Base-by-base conservation (phyloP, 2,113 vertebrate species). In the Phalacrocorax pelagicus region DNA sequence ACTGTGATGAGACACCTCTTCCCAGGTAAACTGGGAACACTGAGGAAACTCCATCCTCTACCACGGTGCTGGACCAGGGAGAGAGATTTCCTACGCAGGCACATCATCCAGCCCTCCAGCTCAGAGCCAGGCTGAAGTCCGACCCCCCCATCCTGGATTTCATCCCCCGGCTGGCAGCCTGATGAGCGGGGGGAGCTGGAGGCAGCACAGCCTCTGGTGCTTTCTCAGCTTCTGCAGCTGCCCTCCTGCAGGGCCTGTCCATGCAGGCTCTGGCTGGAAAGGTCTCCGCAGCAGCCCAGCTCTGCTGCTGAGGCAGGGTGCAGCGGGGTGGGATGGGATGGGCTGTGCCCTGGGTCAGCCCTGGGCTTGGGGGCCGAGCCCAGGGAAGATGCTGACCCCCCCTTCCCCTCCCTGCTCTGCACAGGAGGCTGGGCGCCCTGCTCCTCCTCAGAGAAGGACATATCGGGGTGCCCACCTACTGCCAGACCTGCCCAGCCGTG, bases 1-100 rank as follows among this genome's bases (percentile, higher is more conserved):
- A 63, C n/a, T 3, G 3, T 42, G 66, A 34, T 36, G 38, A 81
- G 44, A 58, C 32, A 49, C 8, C 38, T 55, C 44, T 81, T 65
- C 17, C 29, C 36, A 54, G 70, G 46, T 69, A 51, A 55, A 30
- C 23, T 8, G 24, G 54, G 38, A 69, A 34, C 42, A 21, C 0
- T 15, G 59, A 59, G 65, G 65, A 84, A 81, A 71, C 57, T 80
- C 47, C 54, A 22, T 36, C 23, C 27, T 83, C 42, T 36, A 15
- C n/a, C 19, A 5, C 0, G 1, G n/a, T 7, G 7, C 49, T 77
- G 40, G 54, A 19, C 44, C 1, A 47, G 0, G 6, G 11, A 29
- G 42, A 67, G 51, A 42, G 29, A 7, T 89, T 47, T 81, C 44
- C 3, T 15, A 22, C 2, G 3, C 52, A 62, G 30, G 59, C 12